Evolutionary conservation across 2,888 invertebrate genomes (phyloP).

Genomic region (Drosophila rubida): DNA sequence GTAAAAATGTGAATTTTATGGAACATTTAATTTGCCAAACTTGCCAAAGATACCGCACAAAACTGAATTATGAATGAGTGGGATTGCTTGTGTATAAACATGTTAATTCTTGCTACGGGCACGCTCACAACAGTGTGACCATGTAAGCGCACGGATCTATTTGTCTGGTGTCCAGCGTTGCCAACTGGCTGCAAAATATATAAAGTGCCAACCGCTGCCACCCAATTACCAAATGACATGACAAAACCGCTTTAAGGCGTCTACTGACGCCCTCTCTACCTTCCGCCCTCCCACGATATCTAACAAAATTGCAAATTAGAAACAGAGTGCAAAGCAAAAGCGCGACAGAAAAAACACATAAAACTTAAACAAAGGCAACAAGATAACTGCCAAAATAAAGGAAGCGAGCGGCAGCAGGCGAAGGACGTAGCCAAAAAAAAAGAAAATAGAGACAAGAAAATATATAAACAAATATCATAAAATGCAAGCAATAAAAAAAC

Average conservation of each 20-base stretch:
- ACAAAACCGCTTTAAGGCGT: slow-evolving; percentile 82
- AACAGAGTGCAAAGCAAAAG: slow-evolving; percentile 55
- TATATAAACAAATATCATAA: slow-evolving; percentile 68
- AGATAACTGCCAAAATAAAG: slow-evolving; percentile 60
- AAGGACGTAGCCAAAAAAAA: slow-evolving; percentile 14
- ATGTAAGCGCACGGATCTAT: slow-evolving; percentile 25
- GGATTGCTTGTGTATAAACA: slow-evolving; percentile 19
- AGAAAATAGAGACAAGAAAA: slow-evolving; percentile 11
- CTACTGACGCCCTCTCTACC: slow-evolving; percentile 11
- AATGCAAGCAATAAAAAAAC: slow-evolving; percentile 69
- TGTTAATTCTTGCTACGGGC: slow-evolving; percentile 21
- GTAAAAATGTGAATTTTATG: slow-evolving; percentile 76
- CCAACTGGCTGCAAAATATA: slow-evolving; percentile 64
- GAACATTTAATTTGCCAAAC: slow-evolving; percentile 65
- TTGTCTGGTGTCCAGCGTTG: slow-evolving; percentile 40
- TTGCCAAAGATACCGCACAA: slow-evolving; percentile 7
- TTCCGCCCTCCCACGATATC: slow-evolving; percentile 35
- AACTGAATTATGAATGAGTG: slow-evolving; percentile 49
- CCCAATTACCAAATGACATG: slow-evolving; percentile 84
- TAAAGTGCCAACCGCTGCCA: slow-evolving; percentile 84
- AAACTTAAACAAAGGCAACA: slow-evolving; percentile 60
- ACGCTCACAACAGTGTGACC: slow-evolving; percentile 48
- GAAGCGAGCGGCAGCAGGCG: background rate
- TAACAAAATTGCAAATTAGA: slow-evolving; percentile 84
- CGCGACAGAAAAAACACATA: slow-evolving; percentile 55